Percentiles rank a stretch among this genome's conserved stretches.
Conservation (phyloP, 2,888 invertebrate genomes). For the Asteroscopus sphinx region DNA sequence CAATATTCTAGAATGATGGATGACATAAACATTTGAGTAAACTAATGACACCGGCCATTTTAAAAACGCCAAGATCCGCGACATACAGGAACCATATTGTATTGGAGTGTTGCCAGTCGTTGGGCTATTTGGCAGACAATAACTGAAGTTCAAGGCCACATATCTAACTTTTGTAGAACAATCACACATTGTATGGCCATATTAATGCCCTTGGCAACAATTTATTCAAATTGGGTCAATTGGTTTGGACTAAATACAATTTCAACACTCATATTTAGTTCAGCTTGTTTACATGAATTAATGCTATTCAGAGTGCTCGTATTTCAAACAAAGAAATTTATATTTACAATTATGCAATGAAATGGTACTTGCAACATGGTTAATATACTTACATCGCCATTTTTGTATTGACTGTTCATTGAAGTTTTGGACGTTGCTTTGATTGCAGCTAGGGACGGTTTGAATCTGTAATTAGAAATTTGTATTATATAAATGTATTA, state of each 20-base stretch:
- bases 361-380: too few relatives aligned
- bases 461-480: constrained; percentile 89
- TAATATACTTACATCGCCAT: constrained; percentile 90
- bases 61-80: constrained; percentile 19
- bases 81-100: constrained; percentile 55
- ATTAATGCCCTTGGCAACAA: constrained; percentile 54
- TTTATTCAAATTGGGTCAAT: constrained; percentile 60
- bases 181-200: constrained; percentile 37
- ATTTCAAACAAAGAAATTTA: not conserved
- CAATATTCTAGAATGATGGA: constrained; percentile 41
- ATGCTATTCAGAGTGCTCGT: constrained; percentile 63
- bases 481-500: too few relatives aligned
- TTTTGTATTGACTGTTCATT: constrained; percentile 91
- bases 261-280: constrained; percentile 79
- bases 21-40: constrained; percentile 22
- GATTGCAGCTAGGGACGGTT: constrained; percentile 95
- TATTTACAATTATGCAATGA: too few relatives aligned
- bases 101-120: constrained; percentile 65
- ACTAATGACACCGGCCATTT: constrained; percentile 10
- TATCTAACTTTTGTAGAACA: constrained; percentile 38
- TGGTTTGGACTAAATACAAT: constrained; percentile 60
- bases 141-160: constrained; percentile 66
- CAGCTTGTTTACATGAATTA: constrained; percentile 77
- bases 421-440: constrained; percentile 94
- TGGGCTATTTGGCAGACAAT: constrained; percentile 64